These are phyloP conservation scores for Micrasema longulum DNA, from an alignment of 1,140 invertebrate species.

Conservation along the genomic window DNA sequence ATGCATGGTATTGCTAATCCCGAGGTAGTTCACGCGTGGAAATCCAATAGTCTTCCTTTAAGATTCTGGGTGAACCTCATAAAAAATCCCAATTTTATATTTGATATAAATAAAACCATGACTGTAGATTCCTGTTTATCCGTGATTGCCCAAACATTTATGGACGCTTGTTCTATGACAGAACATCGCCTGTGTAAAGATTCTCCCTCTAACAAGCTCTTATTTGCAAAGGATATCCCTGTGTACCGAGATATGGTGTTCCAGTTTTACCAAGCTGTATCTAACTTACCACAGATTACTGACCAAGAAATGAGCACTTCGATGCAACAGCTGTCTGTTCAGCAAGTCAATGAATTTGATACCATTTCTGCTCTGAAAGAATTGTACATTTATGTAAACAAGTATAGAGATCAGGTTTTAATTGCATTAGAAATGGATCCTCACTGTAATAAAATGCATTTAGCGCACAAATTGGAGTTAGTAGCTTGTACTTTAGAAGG, in stretches of 20 bases:
- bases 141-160: constrained; percentile 96
- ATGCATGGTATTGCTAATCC: constrained; percentile 83
- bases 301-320: constrained; percentile 93
- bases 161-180: constrained; percentile 92
- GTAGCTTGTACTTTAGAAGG: constrained; percentile 91
- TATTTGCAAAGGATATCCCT: constrained; percentile 95
- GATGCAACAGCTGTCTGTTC: constrained; percentile 90
- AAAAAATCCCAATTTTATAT: constrained; percentile 97
- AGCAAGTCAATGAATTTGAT: constrained; percentile 90
- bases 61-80: constrained; percentile 98
- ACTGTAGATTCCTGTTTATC: constrained; percentile 93
- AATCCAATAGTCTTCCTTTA: constrained; percentile 93
- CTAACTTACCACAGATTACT: constrained; percentile 86
- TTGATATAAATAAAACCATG: constrained; percentile 93
- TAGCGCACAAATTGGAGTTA: constrained; percentile 89
- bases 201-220: constrained; percentile 93
- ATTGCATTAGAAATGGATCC: constrained; percentile 85
- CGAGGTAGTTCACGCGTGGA: constrained; percentile 96
- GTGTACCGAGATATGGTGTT: constrained; percentile 89
- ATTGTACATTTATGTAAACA: constrained; percentile 93
- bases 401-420: constrained; percentile 92
- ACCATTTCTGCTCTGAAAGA: constrained; percentile 92
- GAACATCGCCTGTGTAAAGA: constrained; percentile 93
- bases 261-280: constrained; percentile 88
- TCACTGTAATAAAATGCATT: constrained; percentile 86